Conservation (phyloP, 2,888 invertebrate genomes). For the Thecophora atra region DNA sequence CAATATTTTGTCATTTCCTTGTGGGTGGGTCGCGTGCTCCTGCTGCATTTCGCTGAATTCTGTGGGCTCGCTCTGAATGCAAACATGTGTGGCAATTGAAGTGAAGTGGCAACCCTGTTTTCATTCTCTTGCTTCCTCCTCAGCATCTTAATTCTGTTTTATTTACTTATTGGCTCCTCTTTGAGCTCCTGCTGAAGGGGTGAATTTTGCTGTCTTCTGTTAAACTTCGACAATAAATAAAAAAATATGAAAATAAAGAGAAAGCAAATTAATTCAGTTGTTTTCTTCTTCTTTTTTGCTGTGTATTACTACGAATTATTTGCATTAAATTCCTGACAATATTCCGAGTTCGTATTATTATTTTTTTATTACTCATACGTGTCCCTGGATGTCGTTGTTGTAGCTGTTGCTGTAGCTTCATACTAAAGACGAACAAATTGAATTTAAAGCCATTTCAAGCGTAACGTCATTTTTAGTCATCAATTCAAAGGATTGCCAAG, state of each 20-base stretch:
- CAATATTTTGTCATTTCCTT: not conserved
- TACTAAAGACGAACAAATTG: conserved; percentile 20
- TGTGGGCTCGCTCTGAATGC: conserved; percentile 12
- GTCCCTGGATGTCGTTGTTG: conserved; percentile 6
- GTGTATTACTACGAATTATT: conserved; percentile 28
- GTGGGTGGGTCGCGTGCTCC: conserved; percentile 8
- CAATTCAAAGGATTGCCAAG: conserved; percentile 4
- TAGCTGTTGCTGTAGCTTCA: not conserved
- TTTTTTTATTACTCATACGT: conserved; percentile 18
- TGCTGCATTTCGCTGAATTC: not conserved
- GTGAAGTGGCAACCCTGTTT: conserved; percentile 32
- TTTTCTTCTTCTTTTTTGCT: not conserved
- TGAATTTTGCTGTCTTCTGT: not conserved
- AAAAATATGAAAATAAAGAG: not conserved
- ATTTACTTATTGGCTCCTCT: not conserved
- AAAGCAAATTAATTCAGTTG: conserved; percentile 20
- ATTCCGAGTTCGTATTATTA: not conserved
- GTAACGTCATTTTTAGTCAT: conserved; percentile 5
- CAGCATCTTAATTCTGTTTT: conserved; percentile 10
- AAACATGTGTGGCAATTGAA: conserved; percentile 31
- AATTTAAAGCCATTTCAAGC: conserved; percentile 30
- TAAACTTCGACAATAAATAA: not conserved
- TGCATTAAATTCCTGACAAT: conserved; percentile 25
- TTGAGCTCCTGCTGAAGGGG: not conserved
- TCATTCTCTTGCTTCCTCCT: not conserved